Evolutionary conservation across 2,113 vertebrate species (phyloP).

Genomic region (Odontesthes bonariensis): DNA sequence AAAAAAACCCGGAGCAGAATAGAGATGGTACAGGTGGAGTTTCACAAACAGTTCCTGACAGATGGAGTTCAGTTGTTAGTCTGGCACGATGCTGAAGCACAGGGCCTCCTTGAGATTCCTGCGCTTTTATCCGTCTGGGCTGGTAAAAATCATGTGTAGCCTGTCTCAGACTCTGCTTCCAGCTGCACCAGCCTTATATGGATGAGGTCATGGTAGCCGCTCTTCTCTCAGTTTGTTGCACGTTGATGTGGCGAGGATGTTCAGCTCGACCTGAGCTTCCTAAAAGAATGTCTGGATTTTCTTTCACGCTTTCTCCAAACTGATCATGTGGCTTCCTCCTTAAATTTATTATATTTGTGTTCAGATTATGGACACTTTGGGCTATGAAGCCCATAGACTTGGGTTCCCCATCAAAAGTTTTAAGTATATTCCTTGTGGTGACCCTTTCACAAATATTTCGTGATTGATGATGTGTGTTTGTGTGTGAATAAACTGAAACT

Average conservation of each 20-base stretch:
- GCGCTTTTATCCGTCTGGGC: constrained; percentile 48
- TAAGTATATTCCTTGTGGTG: too few species aligned
- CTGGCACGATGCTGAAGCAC: neutral
- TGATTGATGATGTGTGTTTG: too few species aligned
- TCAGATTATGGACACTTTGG: too few species aligned
- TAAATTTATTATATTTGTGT: neutral
- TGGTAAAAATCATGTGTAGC: constrained; percentile 33
- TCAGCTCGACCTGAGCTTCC: neutral
- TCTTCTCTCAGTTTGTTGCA: constrained; percentile 22
- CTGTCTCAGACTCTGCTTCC: constrained; percentile 15
- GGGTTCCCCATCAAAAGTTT: too few species aligned
- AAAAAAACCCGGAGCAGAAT: neutral
- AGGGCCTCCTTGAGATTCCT: constrained; percentile 24
- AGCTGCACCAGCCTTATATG: constrained; percentile 62
- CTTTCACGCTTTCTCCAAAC: too few species aligned
- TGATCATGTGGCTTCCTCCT: neutral
- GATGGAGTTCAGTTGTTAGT: constrained; percentile 26
- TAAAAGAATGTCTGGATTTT: too few species aligned
- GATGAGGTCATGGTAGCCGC: constrained; percentile 26
- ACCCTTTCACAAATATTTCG: too few species aligned
- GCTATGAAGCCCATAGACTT: too few species aligned
- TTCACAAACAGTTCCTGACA: constrained; percentile 9
- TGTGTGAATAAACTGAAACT: too few species aligned
- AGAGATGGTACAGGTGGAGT: neutral
- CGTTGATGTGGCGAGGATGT: constrained; percentile 22